Conservation (phyloP, 2,888 invertebrate species). For the Amblyjoppa fuscipennis region DNA sequence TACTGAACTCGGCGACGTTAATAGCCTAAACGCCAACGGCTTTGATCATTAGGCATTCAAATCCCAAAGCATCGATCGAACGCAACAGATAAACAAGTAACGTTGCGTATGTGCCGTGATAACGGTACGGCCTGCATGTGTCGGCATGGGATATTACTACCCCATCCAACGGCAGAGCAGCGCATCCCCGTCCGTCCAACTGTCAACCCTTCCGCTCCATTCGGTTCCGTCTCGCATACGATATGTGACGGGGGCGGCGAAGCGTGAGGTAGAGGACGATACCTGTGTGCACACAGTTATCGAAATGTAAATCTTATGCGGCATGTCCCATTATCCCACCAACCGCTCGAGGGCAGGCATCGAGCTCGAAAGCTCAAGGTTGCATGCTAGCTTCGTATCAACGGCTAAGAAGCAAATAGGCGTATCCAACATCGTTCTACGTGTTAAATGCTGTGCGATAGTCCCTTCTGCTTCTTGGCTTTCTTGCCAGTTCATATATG, state of each 20-base stretch:
- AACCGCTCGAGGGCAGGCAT: background rate
- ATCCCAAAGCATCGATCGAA: background rate
- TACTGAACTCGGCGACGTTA: background rate
- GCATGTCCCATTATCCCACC: slow-evolving; percentile 6
- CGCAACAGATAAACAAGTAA: background rate
- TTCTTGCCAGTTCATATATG: too few relatives aligned
- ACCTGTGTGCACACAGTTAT: slow-evolving; percentile 9
- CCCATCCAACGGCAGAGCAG: background rate
- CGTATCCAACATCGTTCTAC: too few relatives aligned
- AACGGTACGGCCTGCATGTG: background rate
- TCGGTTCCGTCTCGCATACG: slow-evolving; percentile 4
- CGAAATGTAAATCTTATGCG: slow-evolving; percentile 33
- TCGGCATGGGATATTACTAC: background rate
- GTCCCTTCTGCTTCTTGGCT: too few relatives aligned
- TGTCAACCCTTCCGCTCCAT: slow-evolving; percentile 35
- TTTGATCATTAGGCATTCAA: background rate
- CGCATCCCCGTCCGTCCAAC: slow-evolving; percentile 30
- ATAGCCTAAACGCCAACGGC: background rate
- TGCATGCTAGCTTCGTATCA: background rate
- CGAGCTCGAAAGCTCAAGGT: slow-evolving; percentile 25
- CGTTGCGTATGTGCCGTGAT: background rate
- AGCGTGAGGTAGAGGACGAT: background rate
- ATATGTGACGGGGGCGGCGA: background rate
- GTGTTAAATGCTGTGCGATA: too few relatives aligned
- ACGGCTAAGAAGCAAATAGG: background rate